Base-by-base conservation (phyloP, 2,888 invertebrate species). In the Rhagium mordax region DNA sequence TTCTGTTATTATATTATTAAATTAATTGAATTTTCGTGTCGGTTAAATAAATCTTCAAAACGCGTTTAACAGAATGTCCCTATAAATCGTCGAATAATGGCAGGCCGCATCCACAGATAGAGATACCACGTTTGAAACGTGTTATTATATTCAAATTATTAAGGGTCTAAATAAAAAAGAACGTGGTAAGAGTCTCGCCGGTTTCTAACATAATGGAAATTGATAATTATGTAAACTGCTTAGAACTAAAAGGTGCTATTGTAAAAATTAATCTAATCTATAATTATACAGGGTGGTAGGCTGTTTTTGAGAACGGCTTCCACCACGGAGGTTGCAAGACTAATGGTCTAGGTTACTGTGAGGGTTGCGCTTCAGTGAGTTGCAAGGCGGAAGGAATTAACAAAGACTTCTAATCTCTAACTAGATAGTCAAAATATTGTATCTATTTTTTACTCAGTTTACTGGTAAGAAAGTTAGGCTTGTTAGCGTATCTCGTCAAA, bases 81-180 rank as follows among this genome's bases (percentile, higher is more conserved):
- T 47, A 61, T 61, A 61, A 61, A 61, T 61, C 61, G 33, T 21
- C 16, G n/a, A 18, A 20, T 61, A 47, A 61, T 61, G 15, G 41
- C 47, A 18, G 61, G 15, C 20, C 7, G 47, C 59, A 29, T 24
- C 27, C 41, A 13, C 61, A 61, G 61, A 61, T 41, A n/a, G 74
- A 53, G 76, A 77, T 74, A 76, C 74, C 77, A 76, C 77, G 75
- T 74, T 76, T 76, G 72, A 75, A 75, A 75, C 75, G 68, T 80
- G 76, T 79, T 81, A 82, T 82, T 82, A 81, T 81, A 82, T 82
- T 81, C 79, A 80, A 79, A 82, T 82, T 82, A 81, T 74, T 72
- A 75, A 18, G 18, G 59, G 15, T 13, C 59, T n/a, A 33, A 60
- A 15, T 10, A 49, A 27, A 49, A 49, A 51, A 16, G n/a, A n/a